Percentiles rank a stretch among this genome's conserved stretches.
Evolutionary conservation across 2,888 invertebrate species (phyloP).

Genomic region (Troides oblongomaculatus): DNA sequence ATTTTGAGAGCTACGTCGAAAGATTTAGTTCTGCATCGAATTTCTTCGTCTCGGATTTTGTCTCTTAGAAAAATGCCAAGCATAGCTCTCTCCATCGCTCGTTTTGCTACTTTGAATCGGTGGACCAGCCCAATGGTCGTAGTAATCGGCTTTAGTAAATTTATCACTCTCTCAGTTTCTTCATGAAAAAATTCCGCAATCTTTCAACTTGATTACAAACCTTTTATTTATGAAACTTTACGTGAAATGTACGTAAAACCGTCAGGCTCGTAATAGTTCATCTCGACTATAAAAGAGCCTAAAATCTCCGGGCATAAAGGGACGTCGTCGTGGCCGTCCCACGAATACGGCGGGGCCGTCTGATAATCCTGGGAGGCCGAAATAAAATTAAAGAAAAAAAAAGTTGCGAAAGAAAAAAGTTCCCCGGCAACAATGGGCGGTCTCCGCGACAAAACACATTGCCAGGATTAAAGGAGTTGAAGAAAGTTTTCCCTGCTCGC

Average conservation of each 20-base stretch:
- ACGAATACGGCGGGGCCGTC: constrained; percentile 26
- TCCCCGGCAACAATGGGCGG: constrained; percentile 65
- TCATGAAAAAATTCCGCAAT: too few species aligned
- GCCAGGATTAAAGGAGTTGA: constrained; percentile 62
- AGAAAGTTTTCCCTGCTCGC: constrained; percentile 44
- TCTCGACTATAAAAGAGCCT: constrained; percentile 39
- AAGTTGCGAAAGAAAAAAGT: constrained; percentile 56
- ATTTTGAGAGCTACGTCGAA: too few species aligned
- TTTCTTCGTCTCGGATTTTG: too few species aligned
- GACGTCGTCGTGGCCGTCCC: constrained; percentile 39
- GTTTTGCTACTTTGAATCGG: too few species aligned
- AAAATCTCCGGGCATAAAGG: constrained; percentile 41
- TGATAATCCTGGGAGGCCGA: constrained; percentile 55
- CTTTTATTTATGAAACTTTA: too few species aligned
- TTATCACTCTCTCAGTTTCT: too few species aligned
- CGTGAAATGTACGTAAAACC: neutral
- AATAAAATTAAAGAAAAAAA: constrained; percentile 73
- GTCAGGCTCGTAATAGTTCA: constrained; percentile 18
- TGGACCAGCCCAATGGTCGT: too few species aligned
- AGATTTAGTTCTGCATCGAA: too few species aligned
- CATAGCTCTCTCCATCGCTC: too few species aligned
- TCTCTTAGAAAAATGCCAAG: too few species aligned
- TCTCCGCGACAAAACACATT: constrained; percentile 74
- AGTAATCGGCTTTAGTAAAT: too few species aligned
- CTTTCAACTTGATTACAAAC: too few species aligned